Evolutionary conservation across 1,140 invertebrate species (phyloP), one percentile per base, ranked within the genome.

Genomic region (Odontomachus brunneus): DNA sequence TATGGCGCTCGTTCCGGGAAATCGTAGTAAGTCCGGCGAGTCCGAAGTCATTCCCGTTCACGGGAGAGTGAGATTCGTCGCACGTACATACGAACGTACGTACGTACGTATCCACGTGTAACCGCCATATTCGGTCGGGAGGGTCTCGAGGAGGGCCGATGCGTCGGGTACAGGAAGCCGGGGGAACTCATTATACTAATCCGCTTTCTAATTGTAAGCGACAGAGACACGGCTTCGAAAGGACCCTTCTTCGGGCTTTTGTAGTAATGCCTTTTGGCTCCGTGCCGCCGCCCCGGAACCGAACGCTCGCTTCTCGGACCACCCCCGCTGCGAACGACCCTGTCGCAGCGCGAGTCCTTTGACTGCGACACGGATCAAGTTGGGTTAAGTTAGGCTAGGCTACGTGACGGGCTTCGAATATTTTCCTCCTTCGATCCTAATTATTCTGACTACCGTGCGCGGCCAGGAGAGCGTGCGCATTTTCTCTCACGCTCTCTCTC

Each of bases 361-460:
- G 80, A 74, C 72, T 69, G 81, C 48, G 59, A 5, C 29, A 33
- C 29, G 29, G 29, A 44, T 44, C 38, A 44, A 7, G 38, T 44
- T 44, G 38, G 38, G 38, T 11, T 44, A 33, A 5, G 29, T 5
- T n/a, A 33, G 38, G 9, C 63, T 49, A 57, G 73, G 38, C 65
- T 88, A 88, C 87, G 87, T 88, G 87, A 88, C 87, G 53, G 62
- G 87, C 84, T 88, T 88, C 38, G 83, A 86, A 83, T 88, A 88
- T 88, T 88, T 88, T 88, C 86, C 62, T 83, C 62, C 33, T 69
- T 84, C 82, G 74, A 85, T 86, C 65, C 84, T 88, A 84, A 88
- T 88, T 88, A 88, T 88, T 85, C 86, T 57, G 67, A 66, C 83
- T 82, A 69, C 73, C 78, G 17, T 69, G 19, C 57, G 1, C 19